These are phyloP conservation scores for Orcinus orca DNA, from an alignment of 2,113 vertebrate species.

Conservation along the genomic window DNA sequence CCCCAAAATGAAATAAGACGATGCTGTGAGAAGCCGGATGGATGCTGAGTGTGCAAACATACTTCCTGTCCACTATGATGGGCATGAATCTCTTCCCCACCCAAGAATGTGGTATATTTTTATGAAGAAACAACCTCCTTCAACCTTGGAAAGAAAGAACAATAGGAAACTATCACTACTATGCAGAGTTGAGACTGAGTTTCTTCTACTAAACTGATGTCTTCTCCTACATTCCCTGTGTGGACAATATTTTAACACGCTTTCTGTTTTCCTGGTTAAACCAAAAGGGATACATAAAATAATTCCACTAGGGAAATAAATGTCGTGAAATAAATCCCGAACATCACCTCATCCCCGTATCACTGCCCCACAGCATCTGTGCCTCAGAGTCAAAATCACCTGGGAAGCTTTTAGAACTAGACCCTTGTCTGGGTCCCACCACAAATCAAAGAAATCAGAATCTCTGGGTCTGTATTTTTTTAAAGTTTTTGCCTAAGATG, in stretches of 20 bases:
- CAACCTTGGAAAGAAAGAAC: neutral
- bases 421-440: neutral
- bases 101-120: neutral
- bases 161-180: neutral
- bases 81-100: accelerated
- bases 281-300: too few relatives aligned
- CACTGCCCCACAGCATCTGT: neutral
- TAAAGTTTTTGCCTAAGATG: too few relatives aligned
- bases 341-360: too few relatives aligned
- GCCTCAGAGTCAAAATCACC: neutral
- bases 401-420: neutral
- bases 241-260: neutral
- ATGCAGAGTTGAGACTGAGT: neutral
- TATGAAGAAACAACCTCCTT: neutral
- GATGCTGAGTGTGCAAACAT: neutral
- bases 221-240: neutral
- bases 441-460: neutral
- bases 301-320: neutral
- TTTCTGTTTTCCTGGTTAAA: neutral
- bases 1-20: neutral
- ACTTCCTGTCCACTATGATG: accelerated
- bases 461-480: neutral
- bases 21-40: accelerated
- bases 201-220: neutral
- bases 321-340: neutral